Percentiles rank a stretch among this genome's conserved stretches.
phyloP scores from a whole-genome alignment of 1,140 invertebrate genomes.

The Antheraea mylitta region DNA sequence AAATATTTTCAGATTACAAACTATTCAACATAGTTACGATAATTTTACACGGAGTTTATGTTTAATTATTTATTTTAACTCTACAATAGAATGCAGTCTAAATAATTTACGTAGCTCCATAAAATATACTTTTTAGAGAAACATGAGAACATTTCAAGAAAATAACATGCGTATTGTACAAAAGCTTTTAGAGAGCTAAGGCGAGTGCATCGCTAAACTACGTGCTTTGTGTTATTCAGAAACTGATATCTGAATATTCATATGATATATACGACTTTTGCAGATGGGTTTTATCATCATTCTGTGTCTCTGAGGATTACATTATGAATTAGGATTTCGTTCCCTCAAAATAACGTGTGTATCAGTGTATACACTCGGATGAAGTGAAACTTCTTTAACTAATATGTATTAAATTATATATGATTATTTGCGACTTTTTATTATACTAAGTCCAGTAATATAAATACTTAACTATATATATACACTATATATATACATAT shows the following conservation, averaged over 20 bases:
- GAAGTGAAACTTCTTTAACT: too few species aligned
- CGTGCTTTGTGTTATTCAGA: conserved; percentile 10
- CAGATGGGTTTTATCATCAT: background rate
- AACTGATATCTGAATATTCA: background rate
- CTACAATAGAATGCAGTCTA: background rate
- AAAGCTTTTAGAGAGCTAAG: conserved; percentile 55
- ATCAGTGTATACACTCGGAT: too few species aligned
- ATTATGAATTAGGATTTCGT: too few species aligned
- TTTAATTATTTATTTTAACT: background rate
- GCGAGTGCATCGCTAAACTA: conserved; percentile 29
- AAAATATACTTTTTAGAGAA: conserved; percentile 36
- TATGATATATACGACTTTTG: background rate
- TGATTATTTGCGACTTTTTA: too few species aligned
- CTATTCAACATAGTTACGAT: background rate
- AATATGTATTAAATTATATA: too few species aligned
- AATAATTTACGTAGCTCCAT: conserved; percentile 6
- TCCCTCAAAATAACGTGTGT: too few species aligned
- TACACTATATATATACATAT: too few species aligned
- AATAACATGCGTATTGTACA: conserved; percentile 39
- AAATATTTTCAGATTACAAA: too few species aligned
- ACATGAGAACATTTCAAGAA: conserved; percentile 37
- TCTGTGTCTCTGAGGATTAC: too few species aligned
- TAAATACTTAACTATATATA: too few species aligned
- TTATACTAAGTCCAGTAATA: too few species aligned
- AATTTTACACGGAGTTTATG: conserved; percentile 3